Evolutionary conservation across 2,113 vertebrate genomes (phyloP), one percentile per base, ranked within the genome.

Genomic region (Pholis gunnellus): DNA sequence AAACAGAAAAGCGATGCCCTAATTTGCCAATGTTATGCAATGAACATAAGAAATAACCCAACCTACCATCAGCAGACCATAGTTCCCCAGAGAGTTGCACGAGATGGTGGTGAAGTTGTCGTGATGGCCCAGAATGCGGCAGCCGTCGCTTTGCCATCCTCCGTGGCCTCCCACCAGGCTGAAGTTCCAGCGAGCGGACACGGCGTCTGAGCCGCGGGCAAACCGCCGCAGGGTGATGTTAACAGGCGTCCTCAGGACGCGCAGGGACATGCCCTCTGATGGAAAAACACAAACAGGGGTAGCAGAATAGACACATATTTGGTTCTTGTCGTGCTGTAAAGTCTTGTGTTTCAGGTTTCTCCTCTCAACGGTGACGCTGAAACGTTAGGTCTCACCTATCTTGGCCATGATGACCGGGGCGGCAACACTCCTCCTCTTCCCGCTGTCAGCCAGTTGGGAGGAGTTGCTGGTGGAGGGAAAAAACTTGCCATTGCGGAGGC

Each of bases 401-500:
- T 96, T 97, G 54, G 97, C 95, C 84, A 99, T 96, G 90, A 99
- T 97, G 71, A 99, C 97, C 0, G 98, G 97, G 0, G 98, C 97
- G 29, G 97, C 97, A 68, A 99, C 97, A 0, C 95, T 96, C 13
- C 97, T 96, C 22, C 97, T 96, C 69, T 97, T 98, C 5, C 96
- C 96, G n/a, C 97, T 93, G 0, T 97, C 96, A 0, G 95, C 96
- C 91, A 98, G 89, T 4, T 94, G 87, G 2, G 97, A 96, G 22
- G 97, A 97, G 91, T 99, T 99, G n/a, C 97, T 96, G 0, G 96
- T 97, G 59, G 97, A 95, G 38, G 98, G 98, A 36, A 99, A 99
- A 72, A 99, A 97, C 89, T 98, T 99, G 69, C 98, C 98, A 9
- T 99, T 99, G 71, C 97, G 96, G 89, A 99, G 99, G 0, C 97